Percentiles rank a stretch among this genome's conserved stretches.
Conservation (phyloP, 2,888 invertebrate genomes). For the Silvanus unidentatus region DNA sequence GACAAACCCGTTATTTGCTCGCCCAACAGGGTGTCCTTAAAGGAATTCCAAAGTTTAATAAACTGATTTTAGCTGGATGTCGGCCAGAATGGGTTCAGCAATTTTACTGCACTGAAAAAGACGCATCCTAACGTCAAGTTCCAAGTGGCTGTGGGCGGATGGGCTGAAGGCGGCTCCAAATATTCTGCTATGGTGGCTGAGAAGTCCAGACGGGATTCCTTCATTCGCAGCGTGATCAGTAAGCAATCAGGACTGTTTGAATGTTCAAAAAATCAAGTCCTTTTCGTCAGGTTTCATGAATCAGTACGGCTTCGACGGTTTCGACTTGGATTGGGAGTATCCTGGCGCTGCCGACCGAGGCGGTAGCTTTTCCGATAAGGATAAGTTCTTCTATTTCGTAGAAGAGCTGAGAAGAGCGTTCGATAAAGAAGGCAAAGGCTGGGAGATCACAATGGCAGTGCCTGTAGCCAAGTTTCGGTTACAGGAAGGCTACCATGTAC, state of each 20-base stretch:
- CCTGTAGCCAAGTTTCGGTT: slow-evolving; percentile 81
- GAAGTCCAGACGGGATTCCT: slow-evolving; percentile 61
- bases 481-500: slow-evolving; percentile 86
- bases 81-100: slow-evolving; percentile 67
- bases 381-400: slow-evolving; percentile 74
- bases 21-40: background rate
- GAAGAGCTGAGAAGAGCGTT: slow-evolving; percentile 77
- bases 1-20: too few relatives aligned
- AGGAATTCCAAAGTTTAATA: slow-evolving; percentile 1
- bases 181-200: slow-evolving; percentile 77
- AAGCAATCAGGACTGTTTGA: slow-evolving; percentile 15
- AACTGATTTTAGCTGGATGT: slow-evolving; percentile 57
- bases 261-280: background rate
- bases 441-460: slow-evolving; percentile 88
- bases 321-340: slow-evolving; percentile 89
- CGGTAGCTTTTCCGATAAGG: slow-evolving; percentile 77
- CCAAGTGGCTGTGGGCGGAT: slow-evolving; percentile 80
- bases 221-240: slow-evolving; percentile 72
- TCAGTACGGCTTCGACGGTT: slow-evolving; percentile 74
- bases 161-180: slow-evolving; percentile 85
- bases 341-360: slow-evolving; percentile 84
- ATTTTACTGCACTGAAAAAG: slow-evolving; percentile 68
- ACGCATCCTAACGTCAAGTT: slow-evolving; percentile 69
- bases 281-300: slow-evolving; percentile 60
- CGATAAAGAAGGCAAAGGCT: slow-evolving; percentile 63